These are phyloP conservation scores for Hippoglossus hippoglossus DNA, from an alignment of 2,797 vertebrate species.

Conservation along the genomic window DNA sequence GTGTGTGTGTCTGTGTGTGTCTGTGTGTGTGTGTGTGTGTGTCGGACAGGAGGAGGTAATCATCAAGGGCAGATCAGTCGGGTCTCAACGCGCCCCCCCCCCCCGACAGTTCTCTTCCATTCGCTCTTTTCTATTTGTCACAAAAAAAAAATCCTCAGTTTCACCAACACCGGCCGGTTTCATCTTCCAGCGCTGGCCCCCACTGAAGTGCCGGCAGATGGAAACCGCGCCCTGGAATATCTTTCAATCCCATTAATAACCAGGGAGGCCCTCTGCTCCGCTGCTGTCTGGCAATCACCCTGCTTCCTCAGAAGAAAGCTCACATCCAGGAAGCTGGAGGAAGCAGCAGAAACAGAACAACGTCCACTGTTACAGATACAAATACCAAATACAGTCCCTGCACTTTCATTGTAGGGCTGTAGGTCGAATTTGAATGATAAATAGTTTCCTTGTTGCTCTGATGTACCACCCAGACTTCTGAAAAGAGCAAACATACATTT, in stretches of 20 bases:
- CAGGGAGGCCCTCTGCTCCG: conserved; percentile 23
- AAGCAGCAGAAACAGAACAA: conserved; percentile 3
- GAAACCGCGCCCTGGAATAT: conserved; percentile 43
- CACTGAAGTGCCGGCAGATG: conserved; percentile 47
- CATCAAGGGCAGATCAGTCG: conserved; percentile 29
- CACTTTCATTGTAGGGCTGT: not conserved
- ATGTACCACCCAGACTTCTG: no score
- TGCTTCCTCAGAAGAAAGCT: conserved; percentile 13
- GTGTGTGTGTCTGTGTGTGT: not conserved
- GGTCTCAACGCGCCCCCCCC: not conserved
- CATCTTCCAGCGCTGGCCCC: conserved; percentile 30
- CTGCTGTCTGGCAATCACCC: conserved; percentile 21
- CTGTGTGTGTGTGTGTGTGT: not conserved
- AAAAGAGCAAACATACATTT: no score
- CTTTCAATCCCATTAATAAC: conserved; percentile 44
- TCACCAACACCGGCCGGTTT: conserved; percentile 3
- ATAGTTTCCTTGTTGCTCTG: no score
- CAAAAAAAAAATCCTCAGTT: conserved; percentile 6
- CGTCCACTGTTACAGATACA: no score
- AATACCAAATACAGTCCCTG: not conserved
- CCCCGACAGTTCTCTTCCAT: conserved; percentile 25
- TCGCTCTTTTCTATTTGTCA: conserved; percentile 48
- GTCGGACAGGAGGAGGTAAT: conserved; percentile 26
- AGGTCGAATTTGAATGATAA: not conserved
- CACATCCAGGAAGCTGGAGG: not conserved